Evolutionary conservation across 1,140 invertebrate species (phyloP).

Genomic region (Caerostris darwini): DNA sequence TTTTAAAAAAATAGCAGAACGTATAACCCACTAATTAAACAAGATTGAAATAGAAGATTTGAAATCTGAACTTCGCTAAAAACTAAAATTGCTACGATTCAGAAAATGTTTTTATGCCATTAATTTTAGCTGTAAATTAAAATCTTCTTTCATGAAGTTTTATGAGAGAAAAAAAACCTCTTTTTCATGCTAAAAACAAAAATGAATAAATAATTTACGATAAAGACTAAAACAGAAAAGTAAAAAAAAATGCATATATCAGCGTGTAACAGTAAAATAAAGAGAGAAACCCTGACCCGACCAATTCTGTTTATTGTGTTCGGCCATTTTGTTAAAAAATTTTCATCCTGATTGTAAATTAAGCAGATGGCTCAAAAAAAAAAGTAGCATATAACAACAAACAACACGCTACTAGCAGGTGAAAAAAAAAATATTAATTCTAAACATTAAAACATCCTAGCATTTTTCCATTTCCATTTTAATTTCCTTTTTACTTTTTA

Average conservation of each 20-base stretch:
- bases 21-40: constrained; percentile 60
- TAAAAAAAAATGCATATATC: neutral
- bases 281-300: neutral
- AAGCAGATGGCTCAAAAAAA: neutral
- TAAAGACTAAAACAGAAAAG: constrained; percentile 32
- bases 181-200: neutral
- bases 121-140: constrained; percentile 63
- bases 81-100: neutral
- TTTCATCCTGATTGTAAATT: constrained; percentile 52
- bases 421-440: neutral
- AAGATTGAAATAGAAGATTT: constrained; percentile 58
- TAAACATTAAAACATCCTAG: neutral
- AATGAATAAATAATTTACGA: constrained; percentile 33
- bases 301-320: constrained; percentile 14
- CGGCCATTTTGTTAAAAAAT: constrained; percentile 40
- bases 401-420: neutral
- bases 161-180: neutral
- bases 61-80: constrained; percentile 39
- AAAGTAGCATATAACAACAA: too few species aligned
- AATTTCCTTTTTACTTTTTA: constrained; percentile 2
- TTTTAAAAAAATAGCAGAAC: neutral
- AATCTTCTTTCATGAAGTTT: constrained; percentile 38
- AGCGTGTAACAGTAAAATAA: neutral
- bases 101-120: constrained; percentile 55
- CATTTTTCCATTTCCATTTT: constrained; percentile 37